Percentiles rank a stretch among this genome's conserved stretches.
phyloP scores from a whole-genome alignment of 64 coral and sea anemone genomes.

The Montipora cactus region DNA sequence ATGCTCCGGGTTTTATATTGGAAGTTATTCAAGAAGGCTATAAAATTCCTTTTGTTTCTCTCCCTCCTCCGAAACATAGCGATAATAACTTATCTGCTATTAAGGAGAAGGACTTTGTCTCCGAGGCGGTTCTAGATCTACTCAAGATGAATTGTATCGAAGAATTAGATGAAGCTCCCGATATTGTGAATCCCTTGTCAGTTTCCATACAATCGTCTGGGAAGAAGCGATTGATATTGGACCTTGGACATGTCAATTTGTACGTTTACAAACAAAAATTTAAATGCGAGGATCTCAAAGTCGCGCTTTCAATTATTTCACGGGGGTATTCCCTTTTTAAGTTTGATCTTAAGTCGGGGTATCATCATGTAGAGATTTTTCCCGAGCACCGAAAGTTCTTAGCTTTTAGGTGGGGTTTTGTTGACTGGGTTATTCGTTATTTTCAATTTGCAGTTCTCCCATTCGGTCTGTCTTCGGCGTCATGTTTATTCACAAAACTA shows the following conservation, averaged over 20 bases:
- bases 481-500: constrained; percentile 35
- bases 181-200: constrained; percentile 22
- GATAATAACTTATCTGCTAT: too few species aligned
- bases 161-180: neutral
- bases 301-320: neutral
- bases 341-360: constrained; percentile 49
- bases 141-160: neutral
- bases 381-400: constrained; percentile 32
- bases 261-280: constrained; percentile 28
- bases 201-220: constrained; percentile 14
- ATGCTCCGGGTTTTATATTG: too few species aligned
- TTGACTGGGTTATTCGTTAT: neutral
- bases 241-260: constrained; percentile 30
- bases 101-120: too few species aligned
- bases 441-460: constrained; percentile 39
- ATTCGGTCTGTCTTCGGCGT: constrained; percentile 19
- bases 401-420: constrained; percentile 6
- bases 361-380: constrained; percentile 42
- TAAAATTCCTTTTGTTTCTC: too few species aligned
- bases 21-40: too few species aligned
- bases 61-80: too few species aligned
- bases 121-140: too few species aligned
- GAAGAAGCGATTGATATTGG: constrained; percentile 48
- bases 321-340: neutral
- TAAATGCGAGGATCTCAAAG: constrained; percentile 38